Percentiles rank a stretch among this genome's conserved stretches.
Conservation (phyloP, 1,140 invertebrate genomes). For the Vanessa atalanta region DNA sequence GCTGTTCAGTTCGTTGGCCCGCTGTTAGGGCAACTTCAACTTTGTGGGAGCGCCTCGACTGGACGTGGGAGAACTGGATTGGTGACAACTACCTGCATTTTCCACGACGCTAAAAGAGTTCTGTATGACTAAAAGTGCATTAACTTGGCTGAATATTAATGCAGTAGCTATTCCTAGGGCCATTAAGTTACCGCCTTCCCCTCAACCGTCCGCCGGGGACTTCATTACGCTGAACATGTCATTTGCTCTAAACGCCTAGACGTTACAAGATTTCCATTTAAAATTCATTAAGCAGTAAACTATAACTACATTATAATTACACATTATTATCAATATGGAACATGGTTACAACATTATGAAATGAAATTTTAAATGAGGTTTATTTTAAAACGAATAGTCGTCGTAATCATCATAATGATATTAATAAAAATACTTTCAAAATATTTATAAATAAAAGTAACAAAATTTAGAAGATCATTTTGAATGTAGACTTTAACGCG, state of each 20-base stretch:
- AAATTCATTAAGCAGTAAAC: slow-evolving; percentile 9
- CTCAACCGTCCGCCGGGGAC: slow-evolving; percentile 28
- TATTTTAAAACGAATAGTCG: not conserved
- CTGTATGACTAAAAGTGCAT: slow-evolving; percentile 48
- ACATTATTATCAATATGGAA: slow-evolving; percentile 1
- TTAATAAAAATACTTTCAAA: not conserved
- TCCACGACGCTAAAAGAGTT: slow-evolving; percentile 45
- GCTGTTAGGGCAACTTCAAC: slow-evolving; percentile 28
- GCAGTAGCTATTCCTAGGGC: slow-evolving; percentile 54
- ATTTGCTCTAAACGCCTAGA: slow-evolving; percentile 26
- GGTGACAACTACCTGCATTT: slow-evolving; percentile 57
- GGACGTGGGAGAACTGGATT: slow-evolving; percentile 73
- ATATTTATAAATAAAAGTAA: not conserved
- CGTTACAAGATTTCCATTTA: slow-evolving; percentile 14
- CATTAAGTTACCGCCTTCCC: slow-evolving; percentile 48
- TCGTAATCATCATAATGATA: not conserved
- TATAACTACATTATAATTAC: slow-evolving; percentile 4
- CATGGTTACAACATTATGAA: not conserved
- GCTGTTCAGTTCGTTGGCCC: slow-evolving; percentile 32
- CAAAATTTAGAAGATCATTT: too few relatives aligned
- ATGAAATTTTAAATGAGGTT: not conserved
- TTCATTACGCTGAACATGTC: slow-evolving; percentile 41
- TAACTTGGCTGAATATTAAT: slow-evolving; percentile 61
- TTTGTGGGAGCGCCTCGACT: slow-evolving; percentile 39
- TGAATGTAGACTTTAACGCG: too few relatives aligned